Percentiles rank a stretch among this genome's conserved stretches.
phyloP scores from a whole-genome alignment of 2,797 vertebrate genomes.

The Epinephelus coioides region DNA sequence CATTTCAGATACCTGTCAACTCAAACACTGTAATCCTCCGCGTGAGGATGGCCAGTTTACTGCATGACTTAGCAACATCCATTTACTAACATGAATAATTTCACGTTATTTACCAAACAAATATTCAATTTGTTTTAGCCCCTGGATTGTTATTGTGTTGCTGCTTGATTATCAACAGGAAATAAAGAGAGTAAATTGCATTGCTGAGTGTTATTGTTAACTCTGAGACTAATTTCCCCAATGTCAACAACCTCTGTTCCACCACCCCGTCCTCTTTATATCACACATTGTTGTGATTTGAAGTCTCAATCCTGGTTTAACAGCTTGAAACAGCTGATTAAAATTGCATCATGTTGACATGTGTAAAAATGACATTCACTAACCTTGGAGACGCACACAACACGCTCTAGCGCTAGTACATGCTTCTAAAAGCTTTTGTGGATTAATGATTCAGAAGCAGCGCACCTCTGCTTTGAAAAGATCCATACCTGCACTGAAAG shows the following conservation, averaged over 20 bases:
- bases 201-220: slow-evolving; percentile 25
- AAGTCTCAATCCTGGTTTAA: slow-evolving; percentile 6
- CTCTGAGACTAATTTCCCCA: slow-evolving; percentile 4
- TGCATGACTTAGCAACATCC: slow-evolving; percentile 54
- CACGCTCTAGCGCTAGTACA: slow-evolving; percentile 18
- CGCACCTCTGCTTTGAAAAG: slow-evolving; percentile 34
- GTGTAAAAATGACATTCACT: slow-evolving; percentile 37
- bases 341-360: slow-evolving; percentile 49
- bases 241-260: slow-evolving; percentile 15
- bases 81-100: slow-evolving; percentile 57
- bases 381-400: slow-evolving; percentile 28
- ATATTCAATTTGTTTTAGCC: slow-evolving; percentile 44
- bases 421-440: slow-evolving; percentile 65
- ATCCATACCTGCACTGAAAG: slow-evolving; percentile 35
- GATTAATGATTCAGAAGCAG: slow-evolving; percentile 76
- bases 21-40: slow-evolving; percentile 53
- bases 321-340: slow-evolving; percentile 36
- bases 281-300: slow-evolving; percentile 8
- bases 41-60: slow-evolving; percentile 40
- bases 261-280: slow-evolving; percentile 1
- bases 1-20: slow-evolving; percentile 55
- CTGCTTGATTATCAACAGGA: slow-evolving; percentile 32
- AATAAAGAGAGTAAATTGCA: slow-evolving; percentile 18
- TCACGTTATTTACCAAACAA: slow-evolving; percentile 36
- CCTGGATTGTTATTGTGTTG: slow-evolving; percentile 24